Conservation (phyloP, 2,888 invertebrate genomes). For the Hirtodrosophila alboralis region DNA sequence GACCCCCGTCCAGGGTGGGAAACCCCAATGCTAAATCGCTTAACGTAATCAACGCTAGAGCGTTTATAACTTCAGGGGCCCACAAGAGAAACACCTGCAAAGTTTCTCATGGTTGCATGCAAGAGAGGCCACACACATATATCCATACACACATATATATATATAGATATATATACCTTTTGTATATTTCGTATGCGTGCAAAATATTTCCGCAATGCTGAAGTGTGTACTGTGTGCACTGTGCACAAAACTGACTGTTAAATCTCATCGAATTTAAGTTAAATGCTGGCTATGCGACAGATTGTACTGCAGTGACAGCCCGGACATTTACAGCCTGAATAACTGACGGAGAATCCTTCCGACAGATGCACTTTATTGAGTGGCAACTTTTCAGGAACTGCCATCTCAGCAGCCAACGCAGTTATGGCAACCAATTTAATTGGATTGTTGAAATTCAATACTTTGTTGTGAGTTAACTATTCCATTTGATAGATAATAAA, state of each 20-base stretch:
- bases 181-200: constrained; percentile 44
- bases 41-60: constrained; percentile 60
- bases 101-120: constrained; percentile 59
- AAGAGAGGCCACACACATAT: constrained; percentile 4
- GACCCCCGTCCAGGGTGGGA: constrained; percentile 35
- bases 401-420: constrained; percentile 15
- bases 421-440: constrained; percentile 69
- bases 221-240: constrained; percentile 34
- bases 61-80: constrained; percentile 40
- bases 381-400: constrained; percentile 10
- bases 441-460: constrained; percentile 69
- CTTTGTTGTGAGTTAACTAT: constrained; percentile 13
- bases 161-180: no score
- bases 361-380: constrained; percentile 10
- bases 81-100: constrained; percentile 60
- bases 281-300: constrained; percentile 42
- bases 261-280: constrained; percentile 52
- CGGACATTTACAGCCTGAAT: constrained; percentile 13
- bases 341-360: constrained; percentile 12
- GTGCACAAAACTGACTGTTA: constrained; percentile 23
- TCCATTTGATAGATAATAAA: no score
- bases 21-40: constrained; percentile 65
- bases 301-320: constrained; percentile 43
- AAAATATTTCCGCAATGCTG: constrained; percentile 59
- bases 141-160: background rate